Evolutionary conservation across 2,113 vertebrate species (phyloP), one percentile per base, ranked within the genome.

Genomic region (Echinops telfairi): DNA sequence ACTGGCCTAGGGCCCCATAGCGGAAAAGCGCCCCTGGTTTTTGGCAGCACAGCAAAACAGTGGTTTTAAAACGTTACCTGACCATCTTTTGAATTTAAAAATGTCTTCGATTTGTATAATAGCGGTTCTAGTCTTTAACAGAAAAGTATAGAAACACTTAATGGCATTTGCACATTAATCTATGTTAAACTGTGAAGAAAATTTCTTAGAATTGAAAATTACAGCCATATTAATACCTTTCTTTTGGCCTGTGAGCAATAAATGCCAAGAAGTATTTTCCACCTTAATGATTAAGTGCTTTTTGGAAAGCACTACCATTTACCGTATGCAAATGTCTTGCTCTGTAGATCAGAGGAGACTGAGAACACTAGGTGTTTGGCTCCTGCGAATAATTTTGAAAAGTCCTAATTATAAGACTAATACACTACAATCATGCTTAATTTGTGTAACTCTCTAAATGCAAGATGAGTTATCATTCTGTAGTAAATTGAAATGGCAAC

Each of bases 201-300:
- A 90, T 95, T 83, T 97, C 97, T 97, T 94, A 91, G 85, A 95
- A 97, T 95, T 94, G 91, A 83, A 96, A 97, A 97, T 98, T 97
- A 91, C 64, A 97, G 87, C 9, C 36, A 66, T 95, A 96, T 97
- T 97, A 98, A 97, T 95, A 95, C 87, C 40, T 96, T 93, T 96
- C 3, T 83, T 90, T 94, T 92, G 93, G 86, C 89, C 87, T 92
- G 88, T 86, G 96, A 97, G 97, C 93, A 97, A 97, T 96, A 97
- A 97, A 96, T 92, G 95, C 82, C 92, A 95, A 96, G 82, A 80
- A 27, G 75, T 58, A 89, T 96, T 94, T 40, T 70, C 70, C 71
- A 75, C 76, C 66, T 91, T 91, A 91, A 84, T 43, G 78, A 97
- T 96, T 98, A 97, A 92, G 80, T 86, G 95, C 75, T 86, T 97